Percentiles rank a stretch among this genome's conserved stretches.
Evolutionary conservation across 2,888 invertebrate genomes (phyloP).

Genomic region (Ormyrus nitidulus): DNA sequence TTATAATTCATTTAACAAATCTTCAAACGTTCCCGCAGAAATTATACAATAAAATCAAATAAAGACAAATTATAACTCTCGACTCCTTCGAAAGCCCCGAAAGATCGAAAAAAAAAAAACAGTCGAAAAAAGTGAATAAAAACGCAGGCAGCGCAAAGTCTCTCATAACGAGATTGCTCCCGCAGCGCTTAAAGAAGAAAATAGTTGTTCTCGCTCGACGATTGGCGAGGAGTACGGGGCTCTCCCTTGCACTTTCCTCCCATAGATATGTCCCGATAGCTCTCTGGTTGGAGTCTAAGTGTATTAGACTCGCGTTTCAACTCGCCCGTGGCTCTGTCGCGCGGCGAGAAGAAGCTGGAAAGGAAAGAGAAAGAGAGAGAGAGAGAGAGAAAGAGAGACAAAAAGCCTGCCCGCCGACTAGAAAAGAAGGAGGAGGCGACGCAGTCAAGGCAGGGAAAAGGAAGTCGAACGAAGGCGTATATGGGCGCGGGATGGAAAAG

Average conservation of each 20-base stretch:
- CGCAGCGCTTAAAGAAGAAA: background rate
- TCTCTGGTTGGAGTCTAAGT: constrained; percentile 67
- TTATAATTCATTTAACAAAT: no score
- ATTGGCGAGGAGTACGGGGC: background rate
- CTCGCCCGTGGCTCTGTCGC: constrained; percentile 39
- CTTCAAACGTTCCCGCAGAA: no score
- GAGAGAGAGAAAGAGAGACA: constrained; percentile 52
- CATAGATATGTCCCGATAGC: constrained; percentile 59
- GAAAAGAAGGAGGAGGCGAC: constrained; percentile 43
- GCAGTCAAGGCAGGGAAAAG: constrained; percentile 50
- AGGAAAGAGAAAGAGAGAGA: constrained; percentile 52
- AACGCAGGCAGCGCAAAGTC: no score
- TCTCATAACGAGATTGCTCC: no score
- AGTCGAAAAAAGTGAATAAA: no score
- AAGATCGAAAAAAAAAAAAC: no score
- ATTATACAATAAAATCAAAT: no score
- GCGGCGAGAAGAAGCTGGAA: background rate
- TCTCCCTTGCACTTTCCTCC: background rate
- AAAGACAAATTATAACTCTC: no score
- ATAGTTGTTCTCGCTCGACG: constrained; percentile 7
- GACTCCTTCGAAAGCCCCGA: no score
- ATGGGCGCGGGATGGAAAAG: constrained; percentile 61
- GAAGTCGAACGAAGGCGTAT: constrained; percentile 56
- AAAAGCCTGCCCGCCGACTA: background rate
- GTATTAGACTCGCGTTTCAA: constrained; percentile 71